Evolutionary conservation across 2,113 vertebrate genomes (phyloP).

Genomic region (Meleagris gallopavo): DNA sequence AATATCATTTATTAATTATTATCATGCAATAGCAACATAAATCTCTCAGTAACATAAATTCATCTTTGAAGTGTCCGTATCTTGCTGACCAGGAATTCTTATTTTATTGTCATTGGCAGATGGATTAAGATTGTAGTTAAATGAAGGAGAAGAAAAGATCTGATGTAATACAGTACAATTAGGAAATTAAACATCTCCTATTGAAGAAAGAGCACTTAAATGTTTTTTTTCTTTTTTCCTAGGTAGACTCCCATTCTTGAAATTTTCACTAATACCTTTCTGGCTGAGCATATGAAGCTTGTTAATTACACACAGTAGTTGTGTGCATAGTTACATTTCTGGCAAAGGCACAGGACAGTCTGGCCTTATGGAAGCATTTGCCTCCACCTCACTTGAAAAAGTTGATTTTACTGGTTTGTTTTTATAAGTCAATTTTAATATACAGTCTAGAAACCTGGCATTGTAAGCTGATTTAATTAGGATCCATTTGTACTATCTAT

Average conservation of each 20-base stretch:
- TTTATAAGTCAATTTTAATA: neutral
- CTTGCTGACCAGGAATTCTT: neutral
- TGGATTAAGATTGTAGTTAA: neutral
- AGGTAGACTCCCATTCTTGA: neutral
- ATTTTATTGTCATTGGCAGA: neutral
- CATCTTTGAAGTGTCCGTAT: neutral
- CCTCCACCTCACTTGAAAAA: neutral
- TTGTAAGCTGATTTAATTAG: neutral
- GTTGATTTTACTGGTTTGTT: neutral
- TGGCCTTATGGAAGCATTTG: neutral
- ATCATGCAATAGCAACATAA: neutral
- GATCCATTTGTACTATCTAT: neutral
- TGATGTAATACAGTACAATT: neutral
- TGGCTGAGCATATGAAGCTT: neutral
- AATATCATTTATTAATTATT: neutral
- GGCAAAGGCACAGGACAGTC: neutral
- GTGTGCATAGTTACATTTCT: neutral
- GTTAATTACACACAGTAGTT: neutral
- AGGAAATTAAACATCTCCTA: neutral
- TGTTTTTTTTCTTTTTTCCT: neutral
- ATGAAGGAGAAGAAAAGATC: neutral
- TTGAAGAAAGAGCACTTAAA: neutral
- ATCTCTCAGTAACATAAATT: neutral
- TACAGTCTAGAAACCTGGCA: neutral
- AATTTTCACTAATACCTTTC: neutral